A percentile compares a stretch with the other conserved stretches of the same genome.
Conservation (phyloP, 30 jellyfish, hydroid and myxozoan genomes). For the Mastigias papua region DNA sequence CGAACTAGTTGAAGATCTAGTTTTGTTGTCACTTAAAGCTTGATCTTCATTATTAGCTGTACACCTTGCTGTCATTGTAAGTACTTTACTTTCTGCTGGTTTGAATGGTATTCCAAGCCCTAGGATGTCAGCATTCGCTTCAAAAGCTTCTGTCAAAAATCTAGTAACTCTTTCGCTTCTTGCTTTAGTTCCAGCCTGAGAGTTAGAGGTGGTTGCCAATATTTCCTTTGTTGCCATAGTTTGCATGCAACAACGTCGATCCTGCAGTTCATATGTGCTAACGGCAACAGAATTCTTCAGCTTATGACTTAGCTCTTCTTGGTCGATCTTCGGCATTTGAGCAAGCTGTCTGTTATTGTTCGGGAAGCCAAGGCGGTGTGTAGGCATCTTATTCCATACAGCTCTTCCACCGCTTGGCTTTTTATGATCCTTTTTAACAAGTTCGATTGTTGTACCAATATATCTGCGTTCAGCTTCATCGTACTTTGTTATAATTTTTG, state of each 20-base stretch:
- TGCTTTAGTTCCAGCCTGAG: background rate
- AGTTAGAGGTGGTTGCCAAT: background rate
- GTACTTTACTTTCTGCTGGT: background rate
- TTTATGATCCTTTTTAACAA: constrained; percentile 23
- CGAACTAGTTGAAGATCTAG: background rate
- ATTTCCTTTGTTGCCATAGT: no score
- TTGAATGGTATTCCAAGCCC: constrained; percentile 38
- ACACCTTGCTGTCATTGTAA: background rate
- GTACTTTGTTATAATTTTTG: constrained; percentile 44
- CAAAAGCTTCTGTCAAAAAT: constrained; percentile 36
- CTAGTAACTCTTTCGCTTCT: constrained; percentile 33
- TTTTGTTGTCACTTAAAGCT: background rate
- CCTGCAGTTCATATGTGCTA: constrained; percentile 1
- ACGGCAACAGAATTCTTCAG: constrained; percentile 24
- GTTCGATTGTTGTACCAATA: constrained; percentile 57
- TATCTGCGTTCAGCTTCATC: constrained; percentile 63
- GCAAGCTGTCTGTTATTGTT: constrained; percentile 4
- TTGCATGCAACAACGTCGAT: background rate
- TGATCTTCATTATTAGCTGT: background rate
- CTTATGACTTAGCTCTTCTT: background rate
- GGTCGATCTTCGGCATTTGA: background rate
- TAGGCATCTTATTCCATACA: constrained; percentile 46
- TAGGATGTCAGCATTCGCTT: constrained; percentile 38
- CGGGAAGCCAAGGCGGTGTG: constrained; percentile 45
- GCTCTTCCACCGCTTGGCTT: background rate